These are phyloP conservation scores for Erynnis tages DNA, from an alignment of 2,888 invertebrate species.

Conservation along the genomic window DNA sequence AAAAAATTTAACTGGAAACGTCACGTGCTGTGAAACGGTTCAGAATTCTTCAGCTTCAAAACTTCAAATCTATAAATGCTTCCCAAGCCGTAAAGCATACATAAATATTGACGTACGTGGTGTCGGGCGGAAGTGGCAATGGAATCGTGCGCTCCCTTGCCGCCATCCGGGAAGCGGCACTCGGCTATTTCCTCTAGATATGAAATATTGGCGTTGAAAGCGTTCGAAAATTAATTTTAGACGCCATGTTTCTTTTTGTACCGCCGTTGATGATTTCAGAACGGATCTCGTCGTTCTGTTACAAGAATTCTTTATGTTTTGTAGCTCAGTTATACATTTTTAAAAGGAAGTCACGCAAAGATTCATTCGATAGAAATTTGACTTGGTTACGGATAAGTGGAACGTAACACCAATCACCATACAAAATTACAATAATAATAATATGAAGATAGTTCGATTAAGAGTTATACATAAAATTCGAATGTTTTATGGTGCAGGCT, in stretches of 20 bases:
- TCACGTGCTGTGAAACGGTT: not conserved
- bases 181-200: conserved; percentile 23
- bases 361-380: too few species aligned
- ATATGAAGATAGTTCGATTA: too few species aligned
- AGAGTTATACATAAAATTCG: too few species aligned
- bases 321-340: too few species aligned
- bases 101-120: conserved; percentile 38
- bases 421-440: too few species aligned
- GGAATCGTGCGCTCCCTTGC: conserved; percentile 47
- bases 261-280: conserved; percentile 1
- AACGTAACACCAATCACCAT: too few species aligned
- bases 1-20: not conserved
- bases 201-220: conserved; percentile 20
- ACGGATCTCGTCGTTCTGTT: not conserved
- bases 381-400: too few species aligned
- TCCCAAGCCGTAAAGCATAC: conserved; percentile 18
- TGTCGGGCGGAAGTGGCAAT: conserved; percentile 35
- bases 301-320: not conserved
- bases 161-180: conserved; percentile 54
- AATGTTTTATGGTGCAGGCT: too few species aligned
- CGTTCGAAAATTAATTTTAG: conserved; percentile 18
- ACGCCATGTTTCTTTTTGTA: conserved; percentile 4
- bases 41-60: conserved; percentile 4
- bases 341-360: too few species aligned
- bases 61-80: conserved; percentile 14